Evolutionary conservation across 64 coral and sea anemone genomes (phyloP).

Genomic region (Montipora efflorescens): DNA sequence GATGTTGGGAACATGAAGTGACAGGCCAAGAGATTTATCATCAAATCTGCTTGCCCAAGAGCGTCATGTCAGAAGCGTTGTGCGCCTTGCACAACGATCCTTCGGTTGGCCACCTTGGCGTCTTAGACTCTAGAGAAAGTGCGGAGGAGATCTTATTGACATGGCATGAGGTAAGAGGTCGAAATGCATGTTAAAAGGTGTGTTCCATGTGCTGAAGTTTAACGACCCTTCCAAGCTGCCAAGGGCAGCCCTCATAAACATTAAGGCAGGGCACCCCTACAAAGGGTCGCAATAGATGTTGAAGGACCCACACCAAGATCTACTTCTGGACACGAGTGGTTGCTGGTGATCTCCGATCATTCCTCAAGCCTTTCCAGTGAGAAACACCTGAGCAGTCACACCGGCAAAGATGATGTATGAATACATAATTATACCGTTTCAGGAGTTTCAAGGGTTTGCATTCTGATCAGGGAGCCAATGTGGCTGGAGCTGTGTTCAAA

Average conservation of each 20-base stretch:
- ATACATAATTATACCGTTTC: slow-evolving; percentile 15
- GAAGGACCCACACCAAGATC: slow-evolving; percentile 20
- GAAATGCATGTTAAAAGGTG: slow-evolving; percentile 36
- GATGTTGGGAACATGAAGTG: too few relatives aligned
- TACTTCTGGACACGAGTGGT: slow-evolving; percentile 18
- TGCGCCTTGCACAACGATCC: not conserved
- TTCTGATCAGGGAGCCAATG: not conserved
- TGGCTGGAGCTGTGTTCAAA: not conserved
- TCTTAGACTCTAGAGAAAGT: not conserved
- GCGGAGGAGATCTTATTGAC: slow-evolving; percentile 58
- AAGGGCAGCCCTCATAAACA: slow-evolving; percentile 27
- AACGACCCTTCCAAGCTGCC: too few relatives aligned
- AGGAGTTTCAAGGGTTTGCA: slow-evolving; percentile 3
- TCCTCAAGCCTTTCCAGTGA: not conserved
- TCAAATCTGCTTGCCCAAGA: not conserved
- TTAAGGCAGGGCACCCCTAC: slow-evolving; percentile 51
- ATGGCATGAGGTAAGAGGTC: slow-evolving; percentile 1
- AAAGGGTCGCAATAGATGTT: slow-evolving; percentile 56
- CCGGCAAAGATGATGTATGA: slow-evolving; percentile 14
- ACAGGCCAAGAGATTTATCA: too few relatives aligned
- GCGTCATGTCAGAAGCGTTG: slow-evolving; percentile 11
- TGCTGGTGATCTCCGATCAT: slow-evolving; percentile 58
- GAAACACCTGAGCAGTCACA: too few relatives aligned
- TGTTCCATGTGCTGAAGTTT: not conserved
- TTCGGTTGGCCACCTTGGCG: too few relatives aligned